phyloP scores from a whole-genome alignment of 37 sponge, comb jelly and placozoan genomes.

The Cladorhizidae sp. region DNA sequence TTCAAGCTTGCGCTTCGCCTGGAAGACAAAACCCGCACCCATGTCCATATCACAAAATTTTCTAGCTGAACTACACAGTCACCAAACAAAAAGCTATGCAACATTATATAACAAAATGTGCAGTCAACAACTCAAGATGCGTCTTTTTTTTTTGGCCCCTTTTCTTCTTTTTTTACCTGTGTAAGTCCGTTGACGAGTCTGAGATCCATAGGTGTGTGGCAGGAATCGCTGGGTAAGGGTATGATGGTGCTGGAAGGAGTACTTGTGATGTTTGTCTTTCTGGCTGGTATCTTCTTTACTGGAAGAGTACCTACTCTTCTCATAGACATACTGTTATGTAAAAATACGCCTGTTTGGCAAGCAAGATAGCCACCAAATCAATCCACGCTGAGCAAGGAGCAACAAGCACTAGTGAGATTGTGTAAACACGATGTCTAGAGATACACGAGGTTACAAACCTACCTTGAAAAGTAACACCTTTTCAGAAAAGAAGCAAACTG shows the following conservation, averaged over 20 bases:
- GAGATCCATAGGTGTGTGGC: constrained; percentile 30
- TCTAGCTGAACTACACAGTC: too few species aligned
- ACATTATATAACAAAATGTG: not conserved
- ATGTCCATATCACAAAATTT: not conserved
- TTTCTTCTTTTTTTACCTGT: constrained; percentile 17
- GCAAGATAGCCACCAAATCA: not conserved
- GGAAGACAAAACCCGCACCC: not conserved
- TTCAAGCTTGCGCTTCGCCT: constrained; percentile 70
- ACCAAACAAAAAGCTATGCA: not conserved
- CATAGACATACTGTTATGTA: constrained; percentile 10
- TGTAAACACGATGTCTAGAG: too few species aligned
- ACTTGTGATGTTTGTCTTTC: not conserved
- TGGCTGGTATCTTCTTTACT: not conserved
- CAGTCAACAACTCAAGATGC: not conserved
- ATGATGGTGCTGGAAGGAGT: constrained; percentile 1
- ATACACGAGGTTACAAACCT: too few species aligned
- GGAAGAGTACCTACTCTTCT: not conserved
- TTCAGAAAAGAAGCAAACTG: too few species aligned
- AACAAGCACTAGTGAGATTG: too few species aligned
- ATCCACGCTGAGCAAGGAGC: too few species aligned
- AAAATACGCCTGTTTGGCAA: not conserved
- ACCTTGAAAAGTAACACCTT: too few species aligned
- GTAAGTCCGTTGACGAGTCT: constrained; percentile 28
- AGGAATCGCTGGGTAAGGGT: constrained; percentile 4
- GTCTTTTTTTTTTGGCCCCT: too few species aligned